A percentile compares a stretch with the other conserved stretches of the same genome.
Evolutionary conservation across 1,140 invertebrate species (phyloP).

Genomic region (Caenorhabditis brenneri): DNA sequence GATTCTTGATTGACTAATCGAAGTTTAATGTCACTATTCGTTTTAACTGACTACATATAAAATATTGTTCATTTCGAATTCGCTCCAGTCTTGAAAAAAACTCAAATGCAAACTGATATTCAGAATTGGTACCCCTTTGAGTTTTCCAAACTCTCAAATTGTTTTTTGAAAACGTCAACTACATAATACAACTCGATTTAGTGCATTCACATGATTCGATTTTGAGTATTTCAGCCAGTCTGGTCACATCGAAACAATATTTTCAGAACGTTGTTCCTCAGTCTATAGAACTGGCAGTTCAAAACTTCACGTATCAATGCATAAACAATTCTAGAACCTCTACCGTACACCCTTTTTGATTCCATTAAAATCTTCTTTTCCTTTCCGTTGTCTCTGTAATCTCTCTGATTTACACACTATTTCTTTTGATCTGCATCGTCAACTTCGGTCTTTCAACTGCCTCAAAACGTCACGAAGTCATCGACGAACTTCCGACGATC

Average conservation of each 20-base stretch:
- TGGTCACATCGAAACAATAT: not conserved
- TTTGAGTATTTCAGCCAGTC: not conserved
- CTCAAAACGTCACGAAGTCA: constrained; percentile 7
- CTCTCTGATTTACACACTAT: not conserved
- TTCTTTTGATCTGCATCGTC: not conserved
- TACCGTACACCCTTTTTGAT: not conserved
- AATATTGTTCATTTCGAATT: no score
- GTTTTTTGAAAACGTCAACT: not conserved
- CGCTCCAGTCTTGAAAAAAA: no score
- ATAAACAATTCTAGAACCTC: not conserved
- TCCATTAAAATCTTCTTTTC: not conserved
- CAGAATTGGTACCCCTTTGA: not conserved
- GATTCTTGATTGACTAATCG: not conserved
- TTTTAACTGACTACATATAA: no score
- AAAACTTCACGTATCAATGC: not conserved
- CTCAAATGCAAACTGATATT: no score
- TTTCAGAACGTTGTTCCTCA: not conserved
- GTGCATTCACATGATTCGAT: not conserved
- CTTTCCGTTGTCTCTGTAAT: constrained; percentile 15
- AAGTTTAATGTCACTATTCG: not conserved
- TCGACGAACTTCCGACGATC: constrained; percentile 27
- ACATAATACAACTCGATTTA: not conserved
- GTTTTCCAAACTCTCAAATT: not conserved
- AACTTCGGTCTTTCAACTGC: constrained; percentile 27
- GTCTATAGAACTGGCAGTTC: not conserved